Evolutionary conservation across 2,888 invertebrate species (phyloP), one percentile per base, ranked within the genome.

Genomic region (Melipona beecheii): DNA sequence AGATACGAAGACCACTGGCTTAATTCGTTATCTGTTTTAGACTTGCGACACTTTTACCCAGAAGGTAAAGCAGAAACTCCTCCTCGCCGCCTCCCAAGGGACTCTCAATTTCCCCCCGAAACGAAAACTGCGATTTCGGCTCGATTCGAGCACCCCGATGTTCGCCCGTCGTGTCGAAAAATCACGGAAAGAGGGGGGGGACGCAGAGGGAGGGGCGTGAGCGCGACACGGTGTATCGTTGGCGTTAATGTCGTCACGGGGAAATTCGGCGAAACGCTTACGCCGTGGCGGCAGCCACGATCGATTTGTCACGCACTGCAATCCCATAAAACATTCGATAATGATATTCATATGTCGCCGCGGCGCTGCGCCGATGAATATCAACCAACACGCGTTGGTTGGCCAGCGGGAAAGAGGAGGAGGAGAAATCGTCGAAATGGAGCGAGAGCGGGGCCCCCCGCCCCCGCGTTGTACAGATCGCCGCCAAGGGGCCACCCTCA

Each of bases 341-440:
- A 93, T 92, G 91, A 91, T 92, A 93, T 92, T 93, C 93, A 92
- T 91, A 90, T 88, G 83, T 88, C 83, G 86, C 31, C n/a, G 21
- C 6, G 54, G 71, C 71, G 17, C 43, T 54, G 24, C 68, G n/a
- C 27, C 83, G 85, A 88, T 85, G 90, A 91, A 91, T 91, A 86
- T 90, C 91, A 87, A 87, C 84, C 43, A 11, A 43, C 43, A 11
- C 43, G 43, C 43, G 43, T 43, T 2, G 43, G 43, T 43, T 9
- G 43, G 43, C 9, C 9, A 43, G 2, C 11, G 43, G 43, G 43
- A 43, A 11, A 21, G 24, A 13, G 52, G 54, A 19, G 81, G n/a
- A n/a, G n/a, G n/a, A 80, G 86, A 81, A 84, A 86, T 83, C 78
- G 78, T 24, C 62, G 75, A 80, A 43, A 75, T 73, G 54, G 85